Percentiles rank a stretch among this genome's conserved stretches.
Evolutionary conservation across 2,888 invertebrate genomes (phyloP).

Genomic region (Troides oblongomaculatus): DNA sequence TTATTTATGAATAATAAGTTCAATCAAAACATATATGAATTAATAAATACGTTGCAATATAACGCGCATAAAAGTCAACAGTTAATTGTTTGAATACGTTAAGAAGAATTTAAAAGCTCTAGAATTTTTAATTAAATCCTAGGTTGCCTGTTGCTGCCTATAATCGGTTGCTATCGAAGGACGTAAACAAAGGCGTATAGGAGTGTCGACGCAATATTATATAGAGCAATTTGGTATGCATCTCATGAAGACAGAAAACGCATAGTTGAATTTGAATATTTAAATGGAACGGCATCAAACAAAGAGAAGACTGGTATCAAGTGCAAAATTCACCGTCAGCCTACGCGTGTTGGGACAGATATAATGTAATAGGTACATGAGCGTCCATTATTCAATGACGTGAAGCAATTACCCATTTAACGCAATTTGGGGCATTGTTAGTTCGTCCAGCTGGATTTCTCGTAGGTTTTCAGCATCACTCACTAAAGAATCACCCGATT

Average conservation of each 20-base stretch:
- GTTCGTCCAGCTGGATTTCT: conserved; percentile 63
- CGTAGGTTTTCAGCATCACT: conserved; percentile 72
- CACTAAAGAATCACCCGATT: conserved; percentile 74
- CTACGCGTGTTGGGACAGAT: conserved; percentile 63
- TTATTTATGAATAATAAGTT: neutral
- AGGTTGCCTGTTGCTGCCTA: neutral
- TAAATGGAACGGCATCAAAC: conserved; percentile 62
- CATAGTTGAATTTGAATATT: conserved; percentile 66
- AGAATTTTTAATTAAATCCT: neutral
- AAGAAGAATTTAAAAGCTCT: neutral
- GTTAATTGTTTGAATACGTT: neutral
- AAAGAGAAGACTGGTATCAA: conserved; percentile 64
- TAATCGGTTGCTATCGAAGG: conserved; percentile 24
- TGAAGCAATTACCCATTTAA: conserved; percentile 79
- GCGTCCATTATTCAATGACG: conserved; percentile 79
- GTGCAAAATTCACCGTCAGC: conserved; percentile 69
- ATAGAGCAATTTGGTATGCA: conserved; percentile 61
- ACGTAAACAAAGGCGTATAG: conserved; percentile 6
- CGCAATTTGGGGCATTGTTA: conserved; percentile 76
- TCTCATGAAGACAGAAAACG: conserved; percentile 61
- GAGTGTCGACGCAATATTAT: conserved; percentile 33
- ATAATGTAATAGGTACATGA: conserved; percentile 68
- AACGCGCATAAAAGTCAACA: neutral
- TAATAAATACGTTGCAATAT: neutral
- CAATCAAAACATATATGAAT: neutral